Base-by-base conservation (phyloP, 1,140 invertebrate species). In the Caenorhabditis tropicalis region DNA sequence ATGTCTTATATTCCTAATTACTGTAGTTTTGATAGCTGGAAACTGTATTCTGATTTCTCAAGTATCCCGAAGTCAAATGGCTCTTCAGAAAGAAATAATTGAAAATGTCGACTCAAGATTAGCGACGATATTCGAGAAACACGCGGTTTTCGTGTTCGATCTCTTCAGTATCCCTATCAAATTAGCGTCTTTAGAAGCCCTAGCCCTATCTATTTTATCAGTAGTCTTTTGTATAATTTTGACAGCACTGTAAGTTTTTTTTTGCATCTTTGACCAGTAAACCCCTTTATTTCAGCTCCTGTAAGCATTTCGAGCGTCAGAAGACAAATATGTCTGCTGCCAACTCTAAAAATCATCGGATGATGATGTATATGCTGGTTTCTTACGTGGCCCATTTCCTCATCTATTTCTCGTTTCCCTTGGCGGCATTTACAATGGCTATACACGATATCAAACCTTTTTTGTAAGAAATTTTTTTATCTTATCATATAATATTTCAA, bases 341-440 rank as follows among this genome's bases (percentile, higher is more conserved):
- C 0, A 65, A 29, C 1, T 21, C 58, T 3, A 65, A 65, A n/a
- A 65, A 65, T 19, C 58, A 65, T 36, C 58, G 58, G 36, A 65
- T 65, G 58, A 65, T 65, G 58, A 65, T 65, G 58, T 65, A 36
- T 16, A 65, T 65, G 58, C 19, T 65, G 7, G 16, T 65, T 31
- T 65, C 58, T 0, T 65, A 65, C 58, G 58, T 65, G 29, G 58
- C 58, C 19, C 58, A 65, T 65, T 65, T 65, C 19, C 36, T 65
- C 12, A 36, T 65, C 31, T 65, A 65, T 15, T 65, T 65, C 31
- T 33, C 58, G 19, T 65, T 65, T 36, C 58, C 58, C 16, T 24
- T 65, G 16, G 58, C 58, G 3, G 58, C 58, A 6, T 65, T 65
- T n/a, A 65, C 29, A 1, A 33, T 33, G 31, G 58, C 58, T 6